Base-by-base conservation (phyloP, 2,888 invertebrate genomes). In the Portevinia maculata region DNA sequence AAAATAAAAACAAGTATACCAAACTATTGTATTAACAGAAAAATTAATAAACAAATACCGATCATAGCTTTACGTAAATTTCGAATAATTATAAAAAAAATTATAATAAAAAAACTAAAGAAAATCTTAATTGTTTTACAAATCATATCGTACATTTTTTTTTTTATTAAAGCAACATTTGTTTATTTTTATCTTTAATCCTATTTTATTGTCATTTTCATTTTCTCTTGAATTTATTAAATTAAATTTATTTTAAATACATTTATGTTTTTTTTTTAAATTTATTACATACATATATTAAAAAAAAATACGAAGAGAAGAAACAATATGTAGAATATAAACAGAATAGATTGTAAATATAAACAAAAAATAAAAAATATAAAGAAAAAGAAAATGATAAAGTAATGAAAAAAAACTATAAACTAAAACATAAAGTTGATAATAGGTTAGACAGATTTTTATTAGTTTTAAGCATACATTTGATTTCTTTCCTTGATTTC, bases 11-110 rank as follows among this genome's bases (percentile, higher is more conserved):
- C 13, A 48, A 34, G 44, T 53, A 34, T 28, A 44, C 13, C 41
- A 46, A 37, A 53, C 9, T 30, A 52, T 28, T 32, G 34, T 52
- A 32, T 48, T 41, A 39, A 37, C 3, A 13, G 21, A 24, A 37
- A 15, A 34, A 13, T 46, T 59, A 37, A 15, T 17, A 32, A 59
- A 57, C 59, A 59, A 46, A 60, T 70, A 70, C 41, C 60, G 50
- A 70, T 57, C 39, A 79, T 65, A 73, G 71, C 73, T 53, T 79
- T 71, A 75, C 88, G 92, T 91, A 39, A 48, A 44, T 19, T 93
- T 90, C 81, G 92, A 91, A 32, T 34, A 44, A 32, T 70, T 34
- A 41, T 24, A 79, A 32, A 7, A 53, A n/a, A 59, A 57, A 52
- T 37, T 34, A 8, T 28, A 41, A 73, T 52, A 50, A 59, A 75